These are phyloP conservation scores for Champsocephalus gunnari DNA, from an alignment of 2,797 vertebrate species.

Conservation along the genomic window DNA sequence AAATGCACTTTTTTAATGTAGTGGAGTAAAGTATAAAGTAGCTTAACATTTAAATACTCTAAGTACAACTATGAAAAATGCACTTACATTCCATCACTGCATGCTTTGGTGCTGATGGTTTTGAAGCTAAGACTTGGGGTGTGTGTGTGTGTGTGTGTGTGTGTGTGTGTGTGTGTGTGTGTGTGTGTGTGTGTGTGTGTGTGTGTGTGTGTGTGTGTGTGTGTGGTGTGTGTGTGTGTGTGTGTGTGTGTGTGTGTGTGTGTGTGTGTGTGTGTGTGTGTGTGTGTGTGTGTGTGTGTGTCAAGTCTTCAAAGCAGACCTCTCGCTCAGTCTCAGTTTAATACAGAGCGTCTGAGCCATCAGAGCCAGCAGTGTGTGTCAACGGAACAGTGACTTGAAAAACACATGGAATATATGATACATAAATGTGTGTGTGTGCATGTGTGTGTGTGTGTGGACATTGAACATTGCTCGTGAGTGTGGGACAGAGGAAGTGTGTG, in stretches of 20 bases:
- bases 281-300: slow-evolving; percentile 26
- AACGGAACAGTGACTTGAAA: slow-evolving; percentile 34
- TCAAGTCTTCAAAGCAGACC: slow-evolving; percentile 32
- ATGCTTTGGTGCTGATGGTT: slow-evolving; percentile 30
- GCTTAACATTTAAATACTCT: no score
- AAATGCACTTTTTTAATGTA: no score
- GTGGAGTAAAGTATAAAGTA: no score
- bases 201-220: slow-evolving; percentile 25
- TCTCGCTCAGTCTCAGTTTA: slow-evolving; percentile 41
- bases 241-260: slow-evolving; percentile 14
- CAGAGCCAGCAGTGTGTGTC: slow-evolving; percentile 20
- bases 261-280: neutral
- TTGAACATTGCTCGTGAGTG: slow-evolving; percentile 27
- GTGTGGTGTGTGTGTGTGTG: slow-evolving; percentile 23
- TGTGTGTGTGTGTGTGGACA: slow-evolving; percentile 7
- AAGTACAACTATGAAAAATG: no score
- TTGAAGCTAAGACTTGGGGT: slow-evolving; percentile 24
- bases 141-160: slow-evolving; percentile 2
- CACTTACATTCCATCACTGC: neutral
- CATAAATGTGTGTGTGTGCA: neutral
- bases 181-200: slow-evolving; percentile 24
- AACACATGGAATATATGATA: no score
- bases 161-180: slow-evolving; percentile 11
- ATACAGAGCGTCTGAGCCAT: slow-evolving; percentile 33
- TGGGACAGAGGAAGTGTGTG: slow-evolving; percentile 9